Conservation (phyloP, 1,140 invertebrate genomes). For the Dreissena polymorpha region DNA sequence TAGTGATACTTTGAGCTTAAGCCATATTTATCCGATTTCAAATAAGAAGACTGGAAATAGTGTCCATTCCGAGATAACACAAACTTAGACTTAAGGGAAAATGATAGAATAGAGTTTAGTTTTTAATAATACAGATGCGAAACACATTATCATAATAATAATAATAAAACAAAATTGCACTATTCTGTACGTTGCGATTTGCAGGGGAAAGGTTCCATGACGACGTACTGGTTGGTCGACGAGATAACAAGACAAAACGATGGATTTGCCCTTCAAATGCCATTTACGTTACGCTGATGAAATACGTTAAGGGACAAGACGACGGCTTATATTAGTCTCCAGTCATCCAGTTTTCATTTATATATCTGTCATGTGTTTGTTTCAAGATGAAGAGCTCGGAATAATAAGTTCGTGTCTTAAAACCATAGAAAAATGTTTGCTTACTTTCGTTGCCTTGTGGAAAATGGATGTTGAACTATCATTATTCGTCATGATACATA, state of each 20-base stretch:
- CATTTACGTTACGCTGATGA: too few species aligned
- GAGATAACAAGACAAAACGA: conserved; percentile 7
- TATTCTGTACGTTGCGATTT: not conserved
- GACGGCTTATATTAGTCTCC: too few species aligned
- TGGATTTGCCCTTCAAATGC: not conserved
- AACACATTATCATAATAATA: not conserved
- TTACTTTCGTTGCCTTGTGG: too few species aligned
- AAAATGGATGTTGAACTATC: too few species aligned
- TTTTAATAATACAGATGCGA: not conserved
- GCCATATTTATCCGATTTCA: not conserved
- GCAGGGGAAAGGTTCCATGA: conserved; percentile 13
- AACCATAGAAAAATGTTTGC: too few species aligned
- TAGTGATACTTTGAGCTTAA: too few species aligned
- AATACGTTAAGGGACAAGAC: too few species aligned
- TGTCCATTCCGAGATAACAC: not conserved
- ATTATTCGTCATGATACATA: too few species aligned
- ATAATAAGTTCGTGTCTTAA: too few species aligned
- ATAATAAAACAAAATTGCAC: not conserved
- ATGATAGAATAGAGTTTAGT: not conserved
- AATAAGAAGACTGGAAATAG: not conserved
- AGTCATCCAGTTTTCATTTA: too few species aligned
- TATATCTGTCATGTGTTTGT: too few species aligned
- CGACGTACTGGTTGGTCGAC: conserved; percentile 13
- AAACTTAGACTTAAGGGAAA: not conserved
- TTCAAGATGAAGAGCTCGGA: too few species aligned